Evolutionary conservation across 2,113 vertebrate genomes (phyloP).

Genomic region (Macaca mulatta): DNA sequence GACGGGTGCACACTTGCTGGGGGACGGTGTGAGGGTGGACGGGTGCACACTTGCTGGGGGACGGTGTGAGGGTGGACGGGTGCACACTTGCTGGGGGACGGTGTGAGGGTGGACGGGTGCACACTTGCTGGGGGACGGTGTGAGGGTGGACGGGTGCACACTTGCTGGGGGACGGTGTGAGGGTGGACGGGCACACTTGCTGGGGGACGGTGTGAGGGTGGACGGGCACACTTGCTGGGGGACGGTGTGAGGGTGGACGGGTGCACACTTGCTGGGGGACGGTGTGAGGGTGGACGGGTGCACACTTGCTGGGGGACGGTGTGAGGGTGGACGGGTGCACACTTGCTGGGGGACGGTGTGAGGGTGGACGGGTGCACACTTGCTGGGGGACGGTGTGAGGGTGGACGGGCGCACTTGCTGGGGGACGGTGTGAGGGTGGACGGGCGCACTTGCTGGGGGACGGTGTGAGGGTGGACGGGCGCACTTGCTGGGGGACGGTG

Average conservation of each 20-base stretch:
- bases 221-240: neutral
- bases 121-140: neutral
- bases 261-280: too few relatives aligned
- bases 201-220: rapidly evolving
- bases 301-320: rapidly evolving
- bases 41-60: too few relatives aligned
- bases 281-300: rapidly evolving
- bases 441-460: neutral
- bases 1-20: neutral
- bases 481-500: rapidly evolving
- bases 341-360: rapidly evolving
- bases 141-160: too few relatives aligned
- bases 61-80: neutral
- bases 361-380: too few relatives aligned
- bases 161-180: neutral
- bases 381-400: neutral
- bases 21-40: too few relatives aligned
- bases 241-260: rapidly evolving
- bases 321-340: too few relatives aligned
- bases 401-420: too few relatives aligned
- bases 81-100: too few relatives aligned
- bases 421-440: rapidly evolving
- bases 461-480: rapidly evolving
- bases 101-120: rapidly evolving
- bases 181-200: too few relatives aligned